phyloP scores from a whole-genome alignment of 2,797 vertebrate genomes.

The Sebastolobus alascanus region DNA sequence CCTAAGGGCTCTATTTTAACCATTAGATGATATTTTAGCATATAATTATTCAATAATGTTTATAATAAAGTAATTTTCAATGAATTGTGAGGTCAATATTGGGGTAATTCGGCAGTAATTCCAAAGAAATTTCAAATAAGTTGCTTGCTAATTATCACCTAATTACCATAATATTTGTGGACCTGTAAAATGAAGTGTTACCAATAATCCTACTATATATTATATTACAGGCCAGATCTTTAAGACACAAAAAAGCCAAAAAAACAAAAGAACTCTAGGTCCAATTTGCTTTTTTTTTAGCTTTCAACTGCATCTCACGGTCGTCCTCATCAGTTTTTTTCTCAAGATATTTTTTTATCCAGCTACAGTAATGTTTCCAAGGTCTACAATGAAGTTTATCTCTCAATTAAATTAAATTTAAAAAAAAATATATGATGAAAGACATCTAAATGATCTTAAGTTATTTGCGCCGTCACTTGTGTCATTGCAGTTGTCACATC shows the following conservation, averaged over 20 bases:
- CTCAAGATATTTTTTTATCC: background rate
- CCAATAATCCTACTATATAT: no score
- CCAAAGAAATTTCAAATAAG: no score
- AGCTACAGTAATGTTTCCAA: background rate
- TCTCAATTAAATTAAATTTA: background rate
- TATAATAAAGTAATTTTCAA: no score
- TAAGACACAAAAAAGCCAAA: background rate
- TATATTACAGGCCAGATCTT: background rate
- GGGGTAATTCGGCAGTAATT: no score
- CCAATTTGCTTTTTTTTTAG: background rate
- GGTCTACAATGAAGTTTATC: background rate
- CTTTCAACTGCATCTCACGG: background rate
- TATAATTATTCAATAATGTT: no score
- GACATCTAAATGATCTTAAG: background rate
- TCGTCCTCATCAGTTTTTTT: background rate
- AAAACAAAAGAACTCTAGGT: background rate
- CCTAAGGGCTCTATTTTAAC: no score
- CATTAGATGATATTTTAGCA: no score
- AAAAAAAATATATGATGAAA: background rate
- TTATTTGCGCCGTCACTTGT: conserved; percentile 3
- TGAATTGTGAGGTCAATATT: no score
- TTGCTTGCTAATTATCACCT: no score
- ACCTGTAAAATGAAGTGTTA: no score
- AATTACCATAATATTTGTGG: no score
- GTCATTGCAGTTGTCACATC: conserved; percentile 10